These are phyloP conservation scores for Drepanosiphum platanoidis DNA, from an alignment of 2,888 invertebrate genomes.

Conservation along the genomic window DNA sequence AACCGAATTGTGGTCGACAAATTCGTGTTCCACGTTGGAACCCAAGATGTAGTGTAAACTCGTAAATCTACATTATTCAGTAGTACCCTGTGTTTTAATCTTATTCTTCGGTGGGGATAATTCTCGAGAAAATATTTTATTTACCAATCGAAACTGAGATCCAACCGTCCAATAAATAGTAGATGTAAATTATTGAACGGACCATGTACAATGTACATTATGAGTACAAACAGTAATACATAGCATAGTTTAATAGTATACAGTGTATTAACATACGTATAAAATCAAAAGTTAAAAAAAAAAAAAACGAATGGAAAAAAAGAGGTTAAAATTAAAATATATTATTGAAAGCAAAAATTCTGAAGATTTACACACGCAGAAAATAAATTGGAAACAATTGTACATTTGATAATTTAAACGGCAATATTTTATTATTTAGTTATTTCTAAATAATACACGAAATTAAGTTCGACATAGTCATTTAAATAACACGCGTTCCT, in stretches of 20 bases:
- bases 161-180: neutral
- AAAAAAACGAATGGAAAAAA: too few relatives aligned
- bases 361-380: too few relatives aligned
- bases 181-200: conserved; percentile 15
- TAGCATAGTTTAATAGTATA: neutral
- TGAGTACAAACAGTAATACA: neutral
- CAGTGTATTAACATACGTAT: too few relatives aligned
- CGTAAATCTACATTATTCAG: conserved; percentile 18
- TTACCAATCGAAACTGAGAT: neutral
- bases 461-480: too few relatives aligned
- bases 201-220: neutral
- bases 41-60: neutral
- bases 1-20: conserved; percentile 22
- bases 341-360: too few relatives aligned
- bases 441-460: too few relatives aligned
- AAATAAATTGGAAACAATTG: too few relatives aligned
- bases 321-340: too few relatives aligned
- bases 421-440: too few relatives aligned
- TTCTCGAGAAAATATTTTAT: conserved; percentile 23
- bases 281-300: too few relatives aligned
- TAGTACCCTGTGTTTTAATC: neutral
- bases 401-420: too few relatives aligned
- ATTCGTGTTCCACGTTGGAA: neutral
- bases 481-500: too few relatives aligned
- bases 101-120: neutral